These are phyloP conservation scores for Acromyrmex heyeri DNA, from an alignment of 1,140 invertebrate species.

Conservation along the genomic window DNA sequence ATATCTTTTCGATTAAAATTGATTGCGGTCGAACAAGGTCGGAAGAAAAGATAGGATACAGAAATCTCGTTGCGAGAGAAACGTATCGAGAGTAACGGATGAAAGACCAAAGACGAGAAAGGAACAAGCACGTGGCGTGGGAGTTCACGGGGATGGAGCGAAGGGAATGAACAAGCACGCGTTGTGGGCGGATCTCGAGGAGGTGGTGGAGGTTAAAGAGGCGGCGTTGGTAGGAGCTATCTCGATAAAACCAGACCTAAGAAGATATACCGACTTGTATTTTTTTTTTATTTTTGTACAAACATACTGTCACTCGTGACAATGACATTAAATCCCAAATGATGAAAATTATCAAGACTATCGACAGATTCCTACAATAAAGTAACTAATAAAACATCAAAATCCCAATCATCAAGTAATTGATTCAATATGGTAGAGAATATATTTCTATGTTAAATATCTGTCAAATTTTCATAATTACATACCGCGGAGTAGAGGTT, in stretches of 20 bases:
- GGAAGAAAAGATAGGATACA: slow-evolving; percentile 10
- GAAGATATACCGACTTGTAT: slow-evolving; percentile 60
- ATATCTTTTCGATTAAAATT: slow-evolving; percentile 7
- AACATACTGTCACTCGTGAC: slow-evolving; percentile 10
- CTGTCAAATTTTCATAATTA: slow-evolving; percentile 10
- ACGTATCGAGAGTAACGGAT: slow-evolving; percentile 58
- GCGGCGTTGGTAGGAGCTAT: slow-evolving; percentile 81
- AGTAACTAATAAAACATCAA: not conserved
- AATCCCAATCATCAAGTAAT: not conserved
- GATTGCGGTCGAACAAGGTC: not conserved
- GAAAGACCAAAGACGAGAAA: slow-evolving; percentile 64
- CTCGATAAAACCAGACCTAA: slow-evolving; percentile 78
- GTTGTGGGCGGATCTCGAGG: slow-evolving; percentile 84
- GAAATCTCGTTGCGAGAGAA: slow-evolving; percentile 45
- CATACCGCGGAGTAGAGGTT: not conserved
- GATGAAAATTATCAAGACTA: not conserved
- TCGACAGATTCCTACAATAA: not conserved
- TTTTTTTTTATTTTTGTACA: not conserved
- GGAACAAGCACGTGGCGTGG: slow-evolving; percentile 78
- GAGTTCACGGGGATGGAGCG: slow-evolving; percentile 77
- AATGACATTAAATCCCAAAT: not conserved
- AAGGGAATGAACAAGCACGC: slow-evolving; percentile 79
- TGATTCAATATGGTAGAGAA: not conserved
- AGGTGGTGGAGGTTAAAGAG: slow-evolving; percentile 85
- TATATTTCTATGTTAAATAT: not conserved